A percentile compares a stretch with the other conserved stretches of the same genome.
These are phyloP conservation scores for Amaurobius ferox DNA, from an alignment of 2,888 invertebrate genomes.

Conservation along the genomic window DNA sequence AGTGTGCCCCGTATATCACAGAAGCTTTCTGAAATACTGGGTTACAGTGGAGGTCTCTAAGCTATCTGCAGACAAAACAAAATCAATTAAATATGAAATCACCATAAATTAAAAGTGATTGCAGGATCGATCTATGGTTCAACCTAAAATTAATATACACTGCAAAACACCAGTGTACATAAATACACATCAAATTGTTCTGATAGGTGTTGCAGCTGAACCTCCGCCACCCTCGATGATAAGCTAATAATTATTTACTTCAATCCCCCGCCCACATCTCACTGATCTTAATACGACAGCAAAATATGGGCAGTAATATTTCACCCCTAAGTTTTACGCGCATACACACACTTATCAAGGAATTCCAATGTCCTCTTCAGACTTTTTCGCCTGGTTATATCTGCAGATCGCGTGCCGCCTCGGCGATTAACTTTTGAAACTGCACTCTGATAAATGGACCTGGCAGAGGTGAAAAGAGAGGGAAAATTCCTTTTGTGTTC, in stretches of 20 bases:
- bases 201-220: too few relatives aligned
- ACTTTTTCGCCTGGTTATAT: conserved; percentile 29
- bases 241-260: conserved; percentile 6
- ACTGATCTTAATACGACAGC: background rate
- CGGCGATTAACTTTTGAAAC: conserved; percentile 69
- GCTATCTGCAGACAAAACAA: too few relatives aligned
- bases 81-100: too few relatives aligned
- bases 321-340: background rate
- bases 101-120: too few relatives aligned
- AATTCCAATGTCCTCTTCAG: conserved; percentile 6
- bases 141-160: too few relatives aligned
- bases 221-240: too few relatives aligned
- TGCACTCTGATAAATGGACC: conserved; percentile 71
- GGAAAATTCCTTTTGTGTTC: conserved; percentile 62
- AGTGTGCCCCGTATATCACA: too few relatives aligned
- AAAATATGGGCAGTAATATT: background rate
- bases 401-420: conserved; percentile 53
- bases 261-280: background rate
- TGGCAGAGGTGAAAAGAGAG: conserved; percentile 71
- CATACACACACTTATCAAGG: conserved; percentile 12
- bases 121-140: too few relatives aligned
- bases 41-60: too few relatives aligned
- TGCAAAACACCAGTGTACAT: too few relatives aligned
- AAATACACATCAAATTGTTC: too few relatives aligned
- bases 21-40: too few relatives aligned